Conservation (phyloP, 2,888 invertebrate species). For the Tetheella fluctuosa region DNA sequence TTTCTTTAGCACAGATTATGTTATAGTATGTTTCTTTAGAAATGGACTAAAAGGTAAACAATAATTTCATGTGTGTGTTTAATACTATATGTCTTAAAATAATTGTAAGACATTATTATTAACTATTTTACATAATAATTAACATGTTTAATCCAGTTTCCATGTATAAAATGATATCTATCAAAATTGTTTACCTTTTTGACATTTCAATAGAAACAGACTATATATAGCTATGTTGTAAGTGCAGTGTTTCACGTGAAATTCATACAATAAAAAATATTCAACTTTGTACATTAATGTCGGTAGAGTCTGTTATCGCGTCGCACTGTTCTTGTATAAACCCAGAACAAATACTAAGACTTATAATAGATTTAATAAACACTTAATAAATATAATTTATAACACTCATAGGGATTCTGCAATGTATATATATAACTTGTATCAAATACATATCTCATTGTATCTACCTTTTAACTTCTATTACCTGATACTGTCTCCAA, state of each 20-base stretch:
- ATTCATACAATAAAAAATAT: background rate
- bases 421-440: slow-evolving; percentile 1
- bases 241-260: background rate
- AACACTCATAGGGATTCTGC: slow-evolving; percentile 2
- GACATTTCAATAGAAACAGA: too few species aligned
- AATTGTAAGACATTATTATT: too few species aligned
- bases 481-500: slow-evolving; percentile 9
- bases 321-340: background rate
- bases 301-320: background rate
- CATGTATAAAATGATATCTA: too few species aligned
- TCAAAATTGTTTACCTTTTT: too few species aligned
- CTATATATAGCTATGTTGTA: background rate
- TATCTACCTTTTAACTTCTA: background rate
- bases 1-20: background rate
- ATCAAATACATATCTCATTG: slow-evolving; percentile 3
- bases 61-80: too few species aligned
- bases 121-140: too few species aligned
- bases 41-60: too few species aligned
- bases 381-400: slow-evolving; percentile 4
- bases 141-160: too few species aligned
- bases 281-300: background rate
- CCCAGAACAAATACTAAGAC: slow-evolving; percentile 1
- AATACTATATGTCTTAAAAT: too few species aligned
- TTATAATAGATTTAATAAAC: slow-evolving; percentile 4
- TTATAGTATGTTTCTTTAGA: too few species aligned